These are phyloP conservation scores for Sebastes kiyomatsui DNA, from an alignment of 2,797 vertebrate species.

Conservation along the genomic window DNA sequence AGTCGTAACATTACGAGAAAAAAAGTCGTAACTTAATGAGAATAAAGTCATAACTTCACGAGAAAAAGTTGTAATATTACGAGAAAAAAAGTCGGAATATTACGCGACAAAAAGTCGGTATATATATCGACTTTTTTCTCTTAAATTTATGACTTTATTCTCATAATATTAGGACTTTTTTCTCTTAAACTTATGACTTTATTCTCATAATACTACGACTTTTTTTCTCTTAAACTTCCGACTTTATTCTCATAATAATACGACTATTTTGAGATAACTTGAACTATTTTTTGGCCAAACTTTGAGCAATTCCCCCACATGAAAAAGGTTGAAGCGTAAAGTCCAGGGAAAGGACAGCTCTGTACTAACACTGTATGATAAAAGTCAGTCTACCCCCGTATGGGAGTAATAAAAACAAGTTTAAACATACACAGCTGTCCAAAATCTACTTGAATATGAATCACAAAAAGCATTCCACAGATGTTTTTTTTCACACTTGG, in stretches of 20 bases:
- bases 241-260: too few species aligned
- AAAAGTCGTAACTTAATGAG: too few species aligned
- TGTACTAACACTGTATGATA: neutral
- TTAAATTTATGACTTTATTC: too few species aligned
- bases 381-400: neutral
- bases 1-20: rapidly evolving
- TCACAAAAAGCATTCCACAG: neutral
- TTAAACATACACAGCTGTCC: neutral
- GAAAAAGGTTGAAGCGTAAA: neutral
- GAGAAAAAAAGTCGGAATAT: too few species aligned
- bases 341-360: neutral
- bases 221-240: rapidly evolving
- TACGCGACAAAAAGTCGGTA: too few species aligned
- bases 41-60: too few species aligned
- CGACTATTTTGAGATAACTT: neutral
- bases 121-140: too few species aligned
- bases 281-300: neutral
- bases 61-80: too few species aligned
- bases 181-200: too few species aligned
- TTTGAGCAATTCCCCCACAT: neutral
- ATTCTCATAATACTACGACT: too few species aligned
- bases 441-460: neutral
- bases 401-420: neutral
- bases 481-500: neutral
- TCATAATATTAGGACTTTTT: too few species aligned